Percentiles rank a stretch among this genome's conserved stretches.
phyloP scores from a whole-genome alignment of 2,888 invertebrate species.

The Latrodectus elegans region DNA sequence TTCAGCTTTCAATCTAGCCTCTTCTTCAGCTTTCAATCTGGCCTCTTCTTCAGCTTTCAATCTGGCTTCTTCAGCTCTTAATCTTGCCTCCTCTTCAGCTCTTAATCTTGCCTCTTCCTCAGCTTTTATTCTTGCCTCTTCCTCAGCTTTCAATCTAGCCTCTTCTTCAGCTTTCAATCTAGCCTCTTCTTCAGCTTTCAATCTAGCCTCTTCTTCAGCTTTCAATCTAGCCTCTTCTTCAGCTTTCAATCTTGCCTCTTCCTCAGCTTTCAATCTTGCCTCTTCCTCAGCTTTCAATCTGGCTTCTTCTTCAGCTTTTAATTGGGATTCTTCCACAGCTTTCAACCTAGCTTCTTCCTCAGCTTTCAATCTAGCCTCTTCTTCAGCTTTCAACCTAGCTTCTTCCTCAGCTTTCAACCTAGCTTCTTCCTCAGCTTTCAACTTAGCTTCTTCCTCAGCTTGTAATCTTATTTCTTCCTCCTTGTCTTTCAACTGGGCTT shows the following conservation, averaged over 20 bases:
- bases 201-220: conserved; percentile 19
- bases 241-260: neutral
- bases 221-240: conserved; percentile 3
- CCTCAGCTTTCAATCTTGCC: neutral
- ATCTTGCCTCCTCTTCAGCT: conserved; percentile 27
- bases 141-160: neutral
- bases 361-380: too few relatives aligned
- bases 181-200: conserved; percentile 2
- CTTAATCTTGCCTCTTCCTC: conserved; percentile 17
- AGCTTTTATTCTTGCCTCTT: neutral
- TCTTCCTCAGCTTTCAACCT: neutral
- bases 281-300: conserved; percentile 17
- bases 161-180: neutral
- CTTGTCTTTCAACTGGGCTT: neutral
- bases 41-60: neutral
- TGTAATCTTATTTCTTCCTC: neutral
- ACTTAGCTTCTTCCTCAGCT: conserved; percentile 14
- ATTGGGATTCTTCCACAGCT: too few relatives aligned
- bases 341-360: too few relatives aligned
- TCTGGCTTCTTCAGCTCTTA: neutral
- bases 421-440: conserved; percentile 10
- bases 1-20: conserved; percentile 9
- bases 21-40: conserved; percentile 2
- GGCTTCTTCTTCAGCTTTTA: conserved; percentile 15
- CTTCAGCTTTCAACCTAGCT: neutral